phyloP scores from a whole-genome alignment of 2,888 invertebrate genomes.

The Caenorhabditis imperialis region DNA sequence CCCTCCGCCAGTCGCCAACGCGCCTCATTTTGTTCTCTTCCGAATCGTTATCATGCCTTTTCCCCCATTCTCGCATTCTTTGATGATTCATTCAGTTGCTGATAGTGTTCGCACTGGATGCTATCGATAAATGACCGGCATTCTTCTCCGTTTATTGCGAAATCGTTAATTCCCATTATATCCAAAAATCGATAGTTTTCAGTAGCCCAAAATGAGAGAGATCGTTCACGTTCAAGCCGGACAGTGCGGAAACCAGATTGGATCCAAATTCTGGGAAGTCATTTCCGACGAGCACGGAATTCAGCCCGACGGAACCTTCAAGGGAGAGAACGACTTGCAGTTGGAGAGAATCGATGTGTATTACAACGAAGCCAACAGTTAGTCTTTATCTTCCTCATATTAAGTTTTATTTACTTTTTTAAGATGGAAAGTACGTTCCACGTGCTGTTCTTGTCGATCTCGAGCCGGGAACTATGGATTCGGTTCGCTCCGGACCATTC shows the following conservation, averaged over 20 bases:
- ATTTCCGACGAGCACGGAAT: constrained; percentile 75
- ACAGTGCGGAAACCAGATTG: constrained; percentile 95
- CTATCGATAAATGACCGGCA: neutral
- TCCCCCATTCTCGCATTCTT: neutral
- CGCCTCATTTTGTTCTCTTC: neutral
- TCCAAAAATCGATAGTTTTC: neutral
- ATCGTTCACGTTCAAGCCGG: constrained; percentile 95
- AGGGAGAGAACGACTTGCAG: constrained; percentile 86
- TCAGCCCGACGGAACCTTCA: constrained; percentile 73
- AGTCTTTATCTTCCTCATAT: too few relatives aligned
- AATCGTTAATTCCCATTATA: neutral
- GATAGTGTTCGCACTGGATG: neutral
- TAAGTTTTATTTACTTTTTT: constrained; percentile 21
- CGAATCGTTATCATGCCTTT: constrained; percentile 4
- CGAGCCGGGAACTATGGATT: constrained; percentile 98
- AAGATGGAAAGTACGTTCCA: constrained; percentile 92
- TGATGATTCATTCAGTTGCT: constrained; percentile 1
- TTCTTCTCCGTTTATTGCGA: neutral
- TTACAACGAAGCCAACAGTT: constrained; percentile 83
- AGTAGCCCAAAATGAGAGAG: constrained; percentile 87
- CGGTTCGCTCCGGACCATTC: constrained; percentile 92
- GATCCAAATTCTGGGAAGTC: constrained; percentile 83
- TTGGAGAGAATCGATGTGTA: constrained; percentile 91
- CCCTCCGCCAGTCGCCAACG: constrained; percentile 1
- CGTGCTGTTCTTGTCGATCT: constrained; percentile 93